These are phyloP conservation scores for Branchinecta lindahli DNA, from an alignment of 1,140 invertebrate species.

Conservation along the genomic window DNA sequence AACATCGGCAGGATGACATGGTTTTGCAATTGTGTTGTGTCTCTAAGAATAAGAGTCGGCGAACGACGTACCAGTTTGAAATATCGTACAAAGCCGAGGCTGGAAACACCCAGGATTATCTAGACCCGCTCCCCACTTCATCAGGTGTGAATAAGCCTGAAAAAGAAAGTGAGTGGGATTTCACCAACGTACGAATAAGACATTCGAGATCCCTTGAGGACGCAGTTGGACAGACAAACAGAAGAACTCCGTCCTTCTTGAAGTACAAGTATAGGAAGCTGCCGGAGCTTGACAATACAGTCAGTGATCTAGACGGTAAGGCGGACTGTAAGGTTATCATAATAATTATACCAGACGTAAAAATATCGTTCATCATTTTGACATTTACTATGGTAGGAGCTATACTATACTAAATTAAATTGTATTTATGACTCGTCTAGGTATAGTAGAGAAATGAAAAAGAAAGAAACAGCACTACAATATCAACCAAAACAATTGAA, in stretches of 20 bases:
- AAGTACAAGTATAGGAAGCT: conserved; percentile 2
- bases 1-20: background rate
- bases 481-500: no score
- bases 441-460: no score
- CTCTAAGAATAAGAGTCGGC: background rate
- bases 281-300: background rate
- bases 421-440: no score
- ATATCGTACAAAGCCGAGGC: background rate
- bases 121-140: background rate
- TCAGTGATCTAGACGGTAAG: conserved; percentile 1
- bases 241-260: background rate
- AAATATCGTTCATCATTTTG: no score
- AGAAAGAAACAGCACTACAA: no score
- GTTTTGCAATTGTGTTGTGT: background rate
- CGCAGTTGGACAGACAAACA: background rate
- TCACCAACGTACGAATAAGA: background rate
- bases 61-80: conserved; percentile 2
- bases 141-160: background rate
- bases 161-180: background rate
- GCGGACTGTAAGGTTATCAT: background rate
- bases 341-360: no score
- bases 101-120: background rate
- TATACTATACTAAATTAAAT: no score
- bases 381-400: no score
- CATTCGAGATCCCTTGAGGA: background rate